A percentile compares a stretch with the other conserved stretches of the same genome.
Conservation (phyloP, 2,797 vertebrate species). For the Peromyscus attwateri region DNA sequence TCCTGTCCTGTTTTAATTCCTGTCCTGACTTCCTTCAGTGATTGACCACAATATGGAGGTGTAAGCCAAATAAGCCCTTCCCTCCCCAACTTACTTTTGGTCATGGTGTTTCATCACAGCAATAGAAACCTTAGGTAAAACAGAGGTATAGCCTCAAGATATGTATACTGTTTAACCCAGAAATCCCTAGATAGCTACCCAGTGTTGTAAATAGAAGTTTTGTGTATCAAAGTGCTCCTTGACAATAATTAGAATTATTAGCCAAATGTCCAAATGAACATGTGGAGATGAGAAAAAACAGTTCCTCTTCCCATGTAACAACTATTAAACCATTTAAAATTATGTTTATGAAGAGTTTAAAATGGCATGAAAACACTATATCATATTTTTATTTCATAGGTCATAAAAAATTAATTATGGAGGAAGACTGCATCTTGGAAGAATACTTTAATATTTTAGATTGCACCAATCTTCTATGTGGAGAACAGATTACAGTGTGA, state of each 20-base stretch:
- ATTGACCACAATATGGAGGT: background rate
- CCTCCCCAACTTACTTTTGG: background rate
- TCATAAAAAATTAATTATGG: constrained; percentile 17
- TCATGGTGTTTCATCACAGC: background rate
- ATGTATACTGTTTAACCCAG: background rate
- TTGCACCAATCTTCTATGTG: background rate
- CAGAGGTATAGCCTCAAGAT: background rate
- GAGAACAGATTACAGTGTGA: background rate
- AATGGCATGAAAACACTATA: background rate
- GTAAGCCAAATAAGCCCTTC: background rate
- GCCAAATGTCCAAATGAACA: background rate
- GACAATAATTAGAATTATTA: background rate
- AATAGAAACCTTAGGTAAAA: background rate
- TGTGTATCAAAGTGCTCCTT: background rate
- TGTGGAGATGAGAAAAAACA: background rate
- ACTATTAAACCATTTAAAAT: background rate
- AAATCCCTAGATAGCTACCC: background rate
- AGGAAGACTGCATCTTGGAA: background rate
- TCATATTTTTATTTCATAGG: background rate
- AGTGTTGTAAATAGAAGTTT: background rate
- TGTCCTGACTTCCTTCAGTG: background rate
- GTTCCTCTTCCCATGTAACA: background rate
- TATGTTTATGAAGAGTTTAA: background rate
- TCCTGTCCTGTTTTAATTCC: background rate
- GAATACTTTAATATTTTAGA: constrained; percentile 14